Evolutionary conservation across 2,113 vertebrate species (phyloP), one percentile per base, ranked within the genome.

Genomic region (Beaufortia kweichowensis): DNA sequence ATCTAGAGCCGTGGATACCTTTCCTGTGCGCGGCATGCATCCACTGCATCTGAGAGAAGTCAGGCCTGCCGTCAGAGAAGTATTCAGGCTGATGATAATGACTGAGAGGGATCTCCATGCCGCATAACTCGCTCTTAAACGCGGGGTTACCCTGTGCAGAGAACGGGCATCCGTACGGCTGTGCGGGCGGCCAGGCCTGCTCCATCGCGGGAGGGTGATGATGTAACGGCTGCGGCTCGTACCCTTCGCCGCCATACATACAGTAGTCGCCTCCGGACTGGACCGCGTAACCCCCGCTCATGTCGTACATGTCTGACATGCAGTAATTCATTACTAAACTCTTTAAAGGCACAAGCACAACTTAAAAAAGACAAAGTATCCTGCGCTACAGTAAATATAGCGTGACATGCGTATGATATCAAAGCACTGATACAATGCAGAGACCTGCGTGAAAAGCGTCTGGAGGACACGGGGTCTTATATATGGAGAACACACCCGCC

Each of bases 1-100:
- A 23, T 24, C 33, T 14, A 35, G 15, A 76, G n/a, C 55, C 21
- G 8, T 21, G 84, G 87, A 79, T 99, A 99, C 97, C 97, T 98
- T 95, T 98, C 91, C 91, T 96, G 79, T 94, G 91, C 6, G 88
- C 90, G 76, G 87, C 93, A 81, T 95, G 91, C 83, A 95, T 93
- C 89, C 95, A 97, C 86, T 93, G 95, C 85, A 93, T 93, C 90
- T 96, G 93, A 86, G 92, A 90, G 90, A 94, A 94, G 90, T 95
- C 93, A 63, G 93, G 84, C 86, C 95, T 94, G 86, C 93, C 90
- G 85, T 98, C 96, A 23, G 92, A 85, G 87, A 94, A 96, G 90
- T 91, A 96, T 66, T 96, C 95, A 77, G 93, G 92, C 88, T 95
- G 94, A 87, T 91, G 93, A 92, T 90, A 96, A 83, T 94, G 93